These are phyloP conservation scores for Zosterops lateralis DNA, from an alignment of 2,113 vertebrate species.

Conservation along the genomic window DNA sequence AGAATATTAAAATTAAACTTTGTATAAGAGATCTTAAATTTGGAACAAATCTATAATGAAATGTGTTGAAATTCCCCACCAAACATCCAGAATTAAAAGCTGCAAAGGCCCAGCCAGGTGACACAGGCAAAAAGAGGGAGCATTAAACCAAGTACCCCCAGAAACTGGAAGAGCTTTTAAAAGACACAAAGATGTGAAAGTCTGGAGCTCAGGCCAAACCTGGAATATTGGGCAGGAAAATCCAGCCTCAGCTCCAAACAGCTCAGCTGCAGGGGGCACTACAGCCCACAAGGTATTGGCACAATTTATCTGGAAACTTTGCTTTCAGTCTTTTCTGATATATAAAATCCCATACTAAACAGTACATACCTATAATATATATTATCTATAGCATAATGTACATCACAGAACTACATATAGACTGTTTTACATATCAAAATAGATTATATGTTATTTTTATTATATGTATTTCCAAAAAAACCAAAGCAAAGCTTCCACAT, in stretches of 20 bases:
- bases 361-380: accelerated
- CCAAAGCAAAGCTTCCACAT: not conserved
- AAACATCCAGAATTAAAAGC: not conserved
- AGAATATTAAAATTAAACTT: not conserved
- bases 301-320: not conserved
- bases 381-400: not conserved
- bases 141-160: not conserved
- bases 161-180: not conserved
- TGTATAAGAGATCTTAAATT: not conserved
- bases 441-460: not conserved
- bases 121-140: not conserved
- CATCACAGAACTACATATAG: not conserved
- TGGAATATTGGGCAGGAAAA: not conserved
- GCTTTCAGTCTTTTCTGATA: not conserved
- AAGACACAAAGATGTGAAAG: not conserved
- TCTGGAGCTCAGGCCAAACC: not conserved
- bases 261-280: not conserved
- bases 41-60: not conserved
- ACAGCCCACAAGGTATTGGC: not conserved
- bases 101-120: not conserved
- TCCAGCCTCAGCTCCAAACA: not conserved
- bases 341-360: not conserved
- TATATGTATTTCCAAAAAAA: not conserved
- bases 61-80: not conserved
- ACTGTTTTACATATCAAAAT: not conserved